Evolutionary conservation across 2,113 vertebrate genomes (phyloP).

Genomic region (Prolemur simus): DNA sequence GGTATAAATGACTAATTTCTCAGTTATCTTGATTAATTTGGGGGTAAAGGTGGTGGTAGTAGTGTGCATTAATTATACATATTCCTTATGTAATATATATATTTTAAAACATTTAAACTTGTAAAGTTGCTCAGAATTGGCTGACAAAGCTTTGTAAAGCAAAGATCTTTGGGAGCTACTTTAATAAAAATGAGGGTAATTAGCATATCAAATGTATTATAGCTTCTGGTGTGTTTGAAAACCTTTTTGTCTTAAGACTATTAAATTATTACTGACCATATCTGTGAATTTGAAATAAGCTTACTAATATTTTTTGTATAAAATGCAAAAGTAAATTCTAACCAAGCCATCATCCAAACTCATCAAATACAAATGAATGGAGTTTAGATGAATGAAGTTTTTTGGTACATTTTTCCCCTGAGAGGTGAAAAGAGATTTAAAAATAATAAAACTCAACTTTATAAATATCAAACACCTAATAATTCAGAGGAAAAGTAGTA

Average conservation of each 20-base stretch:
- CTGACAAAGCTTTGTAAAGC: conserved; percentile 11
- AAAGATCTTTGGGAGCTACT: conserved; percentile 11
- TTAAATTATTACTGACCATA: background rate
- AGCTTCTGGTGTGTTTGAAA: background rate
- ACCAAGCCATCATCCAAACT: background rate
- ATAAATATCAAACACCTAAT: background rate
- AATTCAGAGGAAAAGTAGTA: background rate
- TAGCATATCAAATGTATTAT: background rate
- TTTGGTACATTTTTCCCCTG: background rate
- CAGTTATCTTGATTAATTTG: background rate
- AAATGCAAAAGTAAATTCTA: background rate
- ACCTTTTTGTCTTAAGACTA: background rate
- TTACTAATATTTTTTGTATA: background rate
- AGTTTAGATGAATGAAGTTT: background rate
- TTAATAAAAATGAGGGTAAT: background rate
- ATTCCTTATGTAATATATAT: background rate
- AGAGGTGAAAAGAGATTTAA: background rate
- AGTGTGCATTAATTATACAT: background rate
- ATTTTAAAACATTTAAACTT: background rate
- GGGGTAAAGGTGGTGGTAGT: background rate
- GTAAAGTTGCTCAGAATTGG: background rate
- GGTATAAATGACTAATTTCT: background rate
- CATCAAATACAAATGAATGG: background rate
- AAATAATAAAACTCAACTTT: background rate
- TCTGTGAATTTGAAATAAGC: background rate